These are phyloP conservation scores for Crenichthys baileyi DNA, from an alignment of 2,797 vertebrate species.

Conservation along the genomic window DNA sequence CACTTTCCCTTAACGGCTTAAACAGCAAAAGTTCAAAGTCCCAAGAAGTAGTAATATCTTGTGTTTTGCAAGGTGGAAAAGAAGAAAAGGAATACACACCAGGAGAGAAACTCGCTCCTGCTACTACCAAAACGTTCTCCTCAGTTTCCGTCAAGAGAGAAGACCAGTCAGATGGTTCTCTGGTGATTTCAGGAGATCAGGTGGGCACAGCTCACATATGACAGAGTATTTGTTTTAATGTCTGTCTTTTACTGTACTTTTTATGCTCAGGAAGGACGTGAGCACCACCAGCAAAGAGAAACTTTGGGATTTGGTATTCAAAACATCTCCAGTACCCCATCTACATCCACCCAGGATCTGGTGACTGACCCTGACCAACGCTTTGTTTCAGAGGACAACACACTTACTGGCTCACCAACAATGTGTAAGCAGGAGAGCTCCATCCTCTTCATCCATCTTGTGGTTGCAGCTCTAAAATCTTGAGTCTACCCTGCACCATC, in stretches of 20 bases:
- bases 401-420: not conserved
- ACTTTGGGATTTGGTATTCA: slow-evolving; percentile 1
- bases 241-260: not conserved
- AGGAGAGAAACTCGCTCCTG: not conserved
- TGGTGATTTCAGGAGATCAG: slow-evolving; percentile 41
- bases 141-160: slow-evolving; percentile 7
- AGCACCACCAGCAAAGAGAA: slow-evolving; percentile 23
- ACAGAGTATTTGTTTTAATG: not conserved
- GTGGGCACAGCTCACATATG: slow-evolving; percentile 30
- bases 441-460: slow-evolving; percentile 12
- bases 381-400: slow-evolving; percentile 20
- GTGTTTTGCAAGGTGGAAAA: not conserved
- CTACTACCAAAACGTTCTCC: not conserved
- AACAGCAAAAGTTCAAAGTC: slow-evolving; percentile 15
- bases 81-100: not conserved
- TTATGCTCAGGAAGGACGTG: slow-evolving; percentile 36
- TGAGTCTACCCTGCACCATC: not conserved
- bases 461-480: slow-evolving; percentile 11
- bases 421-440: slow-evolving; percentile 12
- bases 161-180: not conserved
- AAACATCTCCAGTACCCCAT: slow-evolving; percentile 30
- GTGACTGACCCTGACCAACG: slow-evolving; percentile 35
- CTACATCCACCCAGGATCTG: slow-evolving; percentile 27
- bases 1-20: slow-evolving; percentile 16
- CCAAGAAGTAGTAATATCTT: slow-evolving; percentile 18